phyloP scores from a whole-genome alignment of 2,113 vertebrate genomes.

The Urocolius indicus region DNA sequence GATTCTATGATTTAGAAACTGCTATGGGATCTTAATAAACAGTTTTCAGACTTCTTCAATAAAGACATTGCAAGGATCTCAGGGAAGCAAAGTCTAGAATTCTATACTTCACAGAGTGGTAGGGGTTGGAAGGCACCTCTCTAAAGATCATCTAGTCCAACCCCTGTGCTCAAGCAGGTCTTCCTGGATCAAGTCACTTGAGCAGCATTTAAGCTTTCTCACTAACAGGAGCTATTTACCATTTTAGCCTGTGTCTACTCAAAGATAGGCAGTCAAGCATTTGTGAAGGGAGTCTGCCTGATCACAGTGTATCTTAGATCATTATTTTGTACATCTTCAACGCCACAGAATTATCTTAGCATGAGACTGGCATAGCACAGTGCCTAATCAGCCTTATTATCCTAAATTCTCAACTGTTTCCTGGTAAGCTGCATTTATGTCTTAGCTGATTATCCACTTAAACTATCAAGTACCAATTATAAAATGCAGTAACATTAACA shows the following conservation, averaged over 20 bases:
- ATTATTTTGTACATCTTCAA: neutral
- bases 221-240: neutral
- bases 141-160: too few species aligned
- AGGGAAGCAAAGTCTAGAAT: neutral
- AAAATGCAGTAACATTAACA: constrained; percentile 57
- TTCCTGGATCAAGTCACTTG: too few species aligned
- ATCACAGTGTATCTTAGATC: neutral
- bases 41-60: neutral
- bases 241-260: neutral
- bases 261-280: neutral
- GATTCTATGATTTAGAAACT: too few species aligned
- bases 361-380: neutral
- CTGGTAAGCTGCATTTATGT: constrained; percentile 59
- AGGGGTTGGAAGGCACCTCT: too few species aligned
- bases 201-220: neutral
- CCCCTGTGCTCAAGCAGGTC: too few species aligned
- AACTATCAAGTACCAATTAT: constrained; percentile 62
- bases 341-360: constrained; percentile 33
- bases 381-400: constrained; percentile 54
- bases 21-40: neutral
- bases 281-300: neutral
- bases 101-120: too few species aligned
- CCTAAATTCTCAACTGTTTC: constrained; percentile 72
- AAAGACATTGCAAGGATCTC: neutral
- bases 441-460: constrained; percentile 73